Base-by-base conservation (phyloP, 2,113 vertebrate genomes). In the Urocynchramus pylzowi region DNA sequence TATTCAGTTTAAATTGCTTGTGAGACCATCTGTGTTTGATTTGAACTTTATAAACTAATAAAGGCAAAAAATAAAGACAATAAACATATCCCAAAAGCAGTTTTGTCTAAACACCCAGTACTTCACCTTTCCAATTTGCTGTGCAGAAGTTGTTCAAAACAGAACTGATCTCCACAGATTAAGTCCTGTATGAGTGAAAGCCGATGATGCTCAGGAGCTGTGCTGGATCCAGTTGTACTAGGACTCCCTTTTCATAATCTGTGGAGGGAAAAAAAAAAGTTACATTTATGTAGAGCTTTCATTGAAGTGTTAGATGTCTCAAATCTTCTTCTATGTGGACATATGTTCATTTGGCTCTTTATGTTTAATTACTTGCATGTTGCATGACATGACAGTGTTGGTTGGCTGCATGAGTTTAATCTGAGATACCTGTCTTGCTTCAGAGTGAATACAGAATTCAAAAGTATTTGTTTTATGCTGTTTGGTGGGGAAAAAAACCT, bases 101-200 rank as follows among this genome's bases (percentile, higher is more conserved):
- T 79, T 61, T 81, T 89, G 19, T 59, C 84, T 54, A 81, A 95
- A 87, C 42, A 84, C 69, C 2, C 63, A 81, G 15, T 98, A 98
- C 97, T 96, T 98, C 30, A 53, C 39, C 52, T 93, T 73, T 91
- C 52, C 73, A 83, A 67, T 52, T 70, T 31, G 17, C 17, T 35
- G 77, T 69, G 42, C 6, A 33, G 89, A 68, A 31, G 63, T 8
- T 39, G 42, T 74, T 89, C 93, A 56, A 82, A 94, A 70, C 49
- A 68, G 77, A 94, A 81, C 44, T 44, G 1, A 49, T 73, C 37
- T 94, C 69, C 91, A 71, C 60, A 84, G 75, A 91, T 91, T 57
- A 91, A 61, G 59, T 94, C 81, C 97, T 94, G 27, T 81, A 59
- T 24, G n/a, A 86, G 60, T 76, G 33, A 89, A 82, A 94, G 79